Evolutionary conservation across 2,888 invertebrate genomes (phyloP).

Genomic region (Yponomeuta sedellus): DNA sequence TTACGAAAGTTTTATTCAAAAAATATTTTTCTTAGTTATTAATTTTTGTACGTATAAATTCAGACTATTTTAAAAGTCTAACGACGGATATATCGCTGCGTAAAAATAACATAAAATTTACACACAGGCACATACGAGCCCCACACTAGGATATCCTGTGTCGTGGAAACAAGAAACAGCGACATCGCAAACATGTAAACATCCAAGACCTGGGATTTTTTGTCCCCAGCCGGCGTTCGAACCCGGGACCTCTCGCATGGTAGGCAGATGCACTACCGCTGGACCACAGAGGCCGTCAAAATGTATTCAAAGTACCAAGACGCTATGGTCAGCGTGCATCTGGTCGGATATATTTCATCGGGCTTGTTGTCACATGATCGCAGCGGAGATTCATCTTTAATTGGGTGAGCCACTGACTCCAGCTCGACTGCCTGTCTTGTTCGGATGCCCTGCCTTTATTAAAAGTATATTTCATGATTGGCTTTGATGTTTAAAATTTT

Average conservation of each 20-base stretch:
- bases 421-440: constrained; percentile 16
- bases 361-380: constrained; percentile 67
- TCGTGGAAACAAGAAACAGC: too few relatives aligned
- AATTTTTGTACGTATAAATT: background rate
- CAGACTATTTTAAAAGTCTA: background rate
- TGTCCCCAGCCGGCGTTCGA: too few relatives aligned
- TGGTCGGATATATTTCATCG: constrained; percentile 60
- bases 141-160: too few relatives aligned
- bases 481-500: background rate
- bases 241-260: too few relatives aligned
- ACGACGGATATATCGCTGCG: background rate
- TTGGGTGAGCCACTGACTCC: constrained; percentile 41
- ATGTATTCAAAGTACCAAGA: constrained; percentile 40
- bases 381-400: constrained; percentile 68
- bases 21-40: background rate
- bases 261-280: too few relatives aligned
- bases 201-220: too few relatives aligned
- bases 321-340: constrained; percentile 25
- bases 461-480: constrained; percentile 23
- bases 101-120: too few relatives aligned
- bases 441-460: constrained; percentile 38
- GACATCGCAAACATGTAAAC: too few relatives aligned
- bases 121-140: too few relatives aligned
- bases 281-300: too few relatives aligned
- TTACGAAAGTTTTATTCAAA: too few relatives aligned